These are phyloP conservation scores for Crotalus viridis DNA, from an alignment of 2,113 vertebrate species.

Conservation along the genomic window DNA sequence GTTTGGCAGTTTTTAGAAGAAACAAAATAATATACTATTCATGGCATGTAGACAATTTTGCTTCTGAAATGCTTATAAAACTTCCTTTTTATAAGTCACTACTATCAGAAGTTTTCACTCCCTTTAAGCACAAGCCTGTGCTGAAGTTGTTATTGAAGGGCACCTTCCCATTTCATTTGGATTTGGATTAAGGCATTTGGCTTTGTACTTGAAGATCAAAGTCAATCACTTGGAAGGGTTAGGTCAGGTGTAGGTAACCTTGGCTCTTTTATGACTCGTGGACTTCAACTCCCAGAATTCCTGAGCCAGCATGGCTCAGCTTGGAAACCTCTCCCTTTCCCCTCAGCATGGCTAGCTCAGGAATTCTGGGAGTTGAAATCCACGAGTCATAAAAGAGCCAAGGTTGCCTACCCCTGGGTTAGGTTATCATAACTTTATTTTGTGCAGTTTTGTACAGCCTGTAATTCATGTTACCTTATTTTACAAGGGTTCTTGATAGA, in stretches of 20 bases:
- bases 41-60: background rate
- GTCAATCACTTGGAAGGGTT: background rate
- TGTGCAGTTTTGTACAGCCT: background rate
- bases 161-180: background rate
- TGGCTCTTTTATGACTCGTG: too few species aligned
- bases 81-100: background rate
- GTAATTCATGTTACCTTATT: background rate
- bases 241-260: background rate
- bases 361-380: too few species aligned
- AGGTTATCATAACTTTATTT: background rate
- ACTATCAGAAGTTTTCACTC: background rate
- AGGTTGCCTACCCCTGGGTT: background rate
- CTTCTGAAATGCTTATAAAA: background rate
- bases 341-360: too few species aligned
- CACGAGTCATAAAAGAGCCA: too few species aligned
- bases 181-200: background rate
- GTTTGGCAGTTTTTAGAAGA: background rate
- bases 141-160: background rate
- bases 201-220: background rate
- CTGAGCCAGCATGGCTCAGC: too few species aligned
- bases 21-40: background rate
- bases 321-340: too few species aligned
- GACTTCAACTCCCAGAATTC: too few species aligned
- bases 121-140: background rate
- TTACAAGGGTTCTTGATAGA: slow-evolving; percentile 17